Conservation (phyloP, 2,113 vertebrate genomes). For the Caranx melampygus region DNA sequence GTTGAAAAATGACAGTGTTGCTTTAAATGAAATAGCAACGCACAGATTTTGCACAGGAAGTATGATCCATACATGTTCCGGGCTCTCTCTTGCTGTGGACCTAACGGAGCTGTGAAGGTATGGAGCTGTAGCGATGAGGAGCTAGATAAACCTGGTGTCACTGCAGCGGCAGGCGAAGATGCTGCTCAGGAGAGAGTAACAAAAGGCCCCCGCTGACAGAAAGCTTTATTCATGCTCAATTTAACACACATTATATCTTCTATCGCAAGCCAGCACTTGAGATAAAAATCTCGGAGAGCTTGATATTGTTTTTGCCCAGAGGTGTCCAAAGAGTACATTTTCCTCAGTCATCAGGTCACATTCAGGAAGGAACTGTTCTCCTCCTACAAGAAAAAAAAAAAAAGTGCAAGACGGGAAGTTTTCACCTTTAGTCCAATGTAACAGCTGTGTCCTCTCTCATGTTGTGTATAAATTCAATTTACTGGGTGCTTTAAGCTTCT, state of each 20-base stretch:
- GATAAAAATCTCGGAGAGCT: slow-evolving; percentile 61
- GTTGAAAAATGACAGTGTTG: too few species aligned
- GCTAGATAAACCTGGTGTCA: slow-evolving; percentile 28
- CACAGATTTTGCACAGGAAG: neutral
- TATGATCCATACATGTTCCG: neutral
- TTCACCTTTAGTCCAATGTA: neutral
- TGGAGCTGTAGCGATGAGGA: slow-evolving; percentile 11
- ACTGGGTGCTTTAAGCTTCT: neutral
- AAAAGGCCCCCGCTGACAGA: slow-evolving; percentile 52
- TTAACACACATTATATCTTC: slow-evolving; percentile 68
- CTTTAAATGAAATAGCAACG: too few species aligned
- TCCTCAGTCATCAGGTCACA: slow-evolving; percentile 9
- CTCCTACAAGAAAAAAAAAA: neutral
- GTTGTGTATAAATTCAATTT: neutral
- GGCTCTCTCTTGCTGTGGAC: neutral
- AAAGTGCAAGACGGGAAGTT: neutral
- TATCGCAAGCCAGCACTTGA: slow-evolving; percentile 56
- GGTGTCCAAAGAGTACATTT: slow-evolving; percentile 41
- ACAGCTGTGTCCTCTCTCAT: neutral
- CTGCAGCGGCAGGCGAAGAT: slow-evolving; percentile 17
- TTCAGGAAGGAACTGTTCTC: slow-evolving; percentile 32
- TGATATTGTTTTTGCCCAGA: slow-evolving; percentile 51
- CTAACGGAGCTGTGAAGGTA: neutral
- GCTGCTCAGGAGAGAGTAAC: slow-evolving; percentile 36
- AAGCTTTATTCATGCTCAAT: slow-evolving; percentile 73